Conservation (phyloP, 2,797 vertebrate genomes). For the Adelosebastes latens region DNA sequence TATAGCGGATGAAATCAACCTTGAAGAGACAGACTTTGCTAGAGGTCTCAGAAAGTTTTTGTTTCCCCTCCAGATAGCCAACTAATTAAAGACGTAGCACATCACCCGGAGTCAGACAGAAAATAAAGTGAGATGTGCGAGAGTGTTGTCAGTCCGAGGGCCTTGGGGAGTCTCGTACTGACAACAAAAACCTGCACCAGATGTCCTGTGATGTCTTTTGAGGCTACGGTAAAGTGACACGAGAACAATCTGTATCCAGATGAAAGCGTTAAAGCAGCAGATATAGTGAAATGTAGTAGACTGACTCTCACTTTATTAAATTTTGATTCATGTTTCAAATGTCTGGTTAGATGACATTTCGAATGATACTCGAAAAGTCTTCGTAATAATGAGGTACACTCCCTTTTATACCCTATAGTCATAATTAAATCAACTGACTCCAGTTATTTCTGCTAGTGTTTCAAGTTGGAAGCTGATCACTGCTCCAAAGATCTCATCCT, state of each 20-base stretch:
- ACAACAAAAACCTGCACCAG: constrained; percentile 47
- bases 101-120: constrained; percentile 39
- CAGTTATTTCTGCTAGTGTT: constrained; percentile 21
- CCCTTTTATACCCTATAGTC: not conserved
- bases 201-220: constrained; percentile 54
- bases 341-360: not conserved
- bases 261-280: not conserved
- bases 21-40: constrained; percentile 23
- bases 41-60: constrained; percentile 22
- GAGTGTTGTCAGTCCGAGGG: constrained; percentile 45
- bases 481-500: constrained; percentile 7
- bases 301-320: not conserved
- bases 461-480: not conserved
- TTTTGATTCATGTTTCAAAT: constrained; percentile 1
- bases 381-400: not conserved
- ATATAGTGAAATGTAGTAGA: not conserved
- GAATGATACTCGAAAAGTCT: not conserved
- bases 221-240: constrained; percentile 28
- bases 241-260: constrained; percentile 4
- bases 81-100: constrained; percentile 48
- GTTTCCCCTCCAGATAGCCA: constrained; percentile 27
- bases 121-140: constrained; percentile 42
- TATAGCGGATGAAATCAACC: constrained; percentile 4
- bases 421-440: not conserved
- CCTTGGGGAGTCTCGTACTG: constrained; percentile 42